Base-by-base conservation (phyloP, 2,888 invertebrate genomes). In the Frankliniella fusca region DNA sequence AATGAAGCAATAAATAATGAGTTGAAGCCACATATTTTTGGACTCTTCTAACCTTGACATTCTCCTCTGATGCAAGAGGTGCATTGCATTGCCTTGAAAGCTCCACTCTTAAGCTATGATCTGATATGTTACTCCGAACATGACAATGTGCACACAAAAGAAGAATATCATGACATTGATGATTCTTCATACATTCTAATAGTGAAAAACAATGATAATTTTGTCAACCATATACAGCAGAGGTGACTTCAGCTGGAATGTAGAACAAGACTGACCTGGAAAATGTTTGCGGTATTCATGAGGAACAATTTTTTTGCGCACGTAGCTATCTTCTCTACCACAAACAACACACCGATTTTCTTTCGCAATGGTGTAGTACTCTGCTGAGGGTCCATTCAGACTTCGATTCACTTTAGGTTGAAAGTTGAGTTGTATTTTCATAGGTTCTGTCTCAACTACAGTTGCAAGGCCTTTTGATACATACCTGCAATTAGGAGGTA, bases 261-360 rank as follows among this genome's bases (percentile, higher is more conserved):
- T 18, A 28, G 80, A 28, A 28, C 82, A 83, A 81, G 82, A 85
- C 87, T 86, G 84, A 93, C 93, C 89, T 81, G 94, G 94, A 85
- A 94, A 94, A 84, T 91, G 92, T 88, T 92, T 94, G 84, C 94
- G 91, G 86, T 95, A 96, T 87, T 96, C 95, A 83, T 93, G 90
- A 0, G 95, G 95, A 54, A 96, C 93, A n/a, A 96, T 91, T 85
- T 94, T 93, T 88, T 96, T 96, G 28, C 93, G 89, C 82, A 94
- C 91, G 86, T 93, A 94, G 0, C 92, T 91, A 84, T 94, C 91
- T 0, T 88, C 88, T 11, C 88, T 87, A 0, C 95, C 95, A 86
- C 95, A 96, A 0, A 95, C 84, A 20, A 84, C 84, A 80, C 85
- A 85, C 49, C 82, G 83, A 82, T 84, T 84, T 80, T 84, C 80